Evolutionary conservation across 2,888 invertebrate species (phyloP).

Genomic region (Busseola fusca): DNA sequence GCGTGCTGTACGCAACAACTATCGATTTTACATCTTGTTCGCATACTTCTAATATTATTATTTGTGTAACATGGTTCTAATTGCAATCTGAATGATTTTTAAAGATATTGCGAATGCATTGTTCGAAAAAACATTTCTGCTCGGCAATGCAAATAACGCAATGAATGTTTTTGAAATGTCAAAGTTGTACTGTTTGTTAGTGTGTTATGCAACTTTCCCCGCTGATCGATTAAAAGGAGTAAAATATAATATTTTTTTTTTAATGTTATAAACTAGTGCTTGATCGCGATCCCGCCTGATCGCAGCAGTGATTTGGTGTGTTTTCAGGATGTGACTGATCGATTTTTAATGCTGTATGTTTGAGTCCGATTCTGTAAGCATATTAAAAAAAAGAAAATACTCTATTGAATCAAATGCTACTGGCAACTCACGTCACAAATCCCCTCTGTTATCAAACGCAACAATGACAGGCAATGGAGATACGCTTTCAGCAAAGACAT

Average conservation of each 20-base stretch:
- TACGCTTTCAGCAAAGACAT: conserved; percentile 10
- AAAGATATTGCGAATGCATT: background rate
- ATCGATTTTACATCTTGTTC: conserved; percentile 3
- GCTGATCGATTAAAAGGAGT: background rate
- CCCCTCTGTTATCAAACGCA: background rate
- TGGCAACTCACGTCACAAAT: background rate
- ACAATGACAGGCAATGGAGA: too few species aligned
- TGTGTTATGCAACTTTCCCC: background rate
- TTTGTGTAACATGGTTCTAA: background rate
- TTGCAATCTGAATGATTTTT: background rate
- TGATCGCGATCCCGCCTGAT: too few species aligned
- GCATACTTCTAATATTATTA: background rate
- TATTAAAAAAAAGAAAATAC: background rate
- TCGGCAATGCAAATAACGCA: background rate
- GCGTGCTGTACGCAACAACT: too few species aligned
- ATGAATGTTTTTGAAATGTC: background rate
- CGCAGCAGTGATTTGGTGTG: too few species aligned
- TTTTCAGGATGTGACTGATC: background rate
- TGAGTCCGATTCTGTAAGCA: background rate
- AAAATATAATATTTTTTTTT: background rate
- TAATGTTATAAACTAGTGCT: too few species aligned
- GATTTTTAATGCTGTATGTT: background rate
- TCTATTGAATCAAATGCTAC: background rate
- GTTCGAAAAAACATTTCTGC: background rate
- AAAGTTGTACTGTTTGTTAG: too few species aligned